Conservation (phyloP, 2,113 vertebrate genomes). For the Paracyprichromis sp. region DNA sequence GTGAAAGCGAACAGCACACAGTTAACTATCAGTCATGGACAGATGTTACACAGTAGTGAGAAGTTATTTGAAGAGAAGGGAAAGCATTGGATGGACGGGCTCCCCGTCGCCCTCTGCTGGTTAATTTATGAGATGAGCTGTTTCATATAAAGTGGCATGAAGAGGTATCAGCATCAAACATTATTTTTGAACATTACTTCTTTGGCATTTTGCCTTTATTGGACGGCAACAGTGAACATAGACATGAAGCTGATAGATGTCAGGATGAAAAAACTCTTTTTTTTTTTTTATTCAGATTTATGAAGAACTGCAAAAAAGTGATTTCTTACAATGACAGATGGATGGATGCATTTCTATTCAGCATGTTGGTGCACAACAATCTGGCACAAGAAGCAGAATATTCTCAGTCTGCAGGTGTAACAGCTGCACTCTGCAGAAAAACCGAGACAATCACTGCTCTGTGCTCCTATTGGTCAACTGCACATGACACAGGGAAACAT, state of each 20-base stretch:
- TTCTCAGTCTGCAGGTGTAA: neutral
- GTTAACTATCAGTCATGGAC: fast-evolving
- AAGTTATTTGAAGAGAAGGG: neutral
- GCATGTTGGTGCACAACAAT: neutral
- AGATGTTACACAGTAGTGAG: neutral
- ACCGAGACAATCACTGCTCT: neutral
- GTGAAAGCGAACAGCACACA: neutral
- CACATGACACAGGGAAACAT: neutral
- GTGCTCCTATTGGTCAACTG: neutral
- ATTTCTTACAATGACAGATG: neutral
- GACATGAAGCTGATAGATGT: neutral
- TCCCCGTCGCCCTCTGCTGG: neutral
- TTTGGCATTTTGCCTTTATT: neutral
- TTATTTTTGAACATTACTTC: neutral
- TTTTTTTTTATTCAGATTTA: fast-evolving
- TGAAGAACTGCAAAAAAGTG: neutral
- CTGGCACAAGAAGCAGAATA: fast-evolving
- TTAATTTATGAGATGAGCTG: neutral
- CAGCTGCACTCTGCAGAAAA: neutral
- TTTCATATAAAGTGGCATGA: neutral
- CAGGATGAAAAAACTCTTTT: neutral
- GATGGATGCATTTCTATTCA: fast-evolving
- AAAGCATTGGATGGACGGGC: neutral
- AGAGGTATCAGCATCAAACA: neutral
- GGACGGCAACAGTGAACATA: neutral